These are phyloP conservation scores for Polyommatus iphigenia DNA, from an alignment of 2,888 invertebrate species.

Conservation along the genomic window DNA sequence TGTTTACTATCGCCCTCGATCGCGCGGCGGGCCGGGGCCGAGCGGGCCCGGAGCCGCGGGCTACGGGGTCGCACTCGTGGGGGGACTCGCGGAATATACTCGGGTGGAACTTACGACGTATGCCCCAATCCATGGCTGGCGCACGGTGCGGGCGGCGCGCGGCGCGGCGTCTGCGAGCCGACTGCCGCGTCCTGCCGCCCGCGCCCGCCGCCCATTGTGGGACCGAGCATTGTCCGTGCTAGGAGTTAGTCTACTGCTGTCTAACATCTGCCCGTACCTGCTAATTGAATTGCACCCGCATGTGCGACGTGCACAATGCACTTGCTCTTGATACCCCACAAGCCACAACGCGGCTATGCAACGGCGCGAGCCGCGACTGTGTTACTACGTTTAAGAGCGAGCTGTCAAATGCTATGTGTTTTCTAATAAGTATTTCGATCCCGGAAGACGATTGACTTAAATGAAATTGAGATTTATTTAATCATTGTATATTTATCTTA, in stretches of 20 bases:
- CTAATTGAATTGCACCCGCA: neutral
- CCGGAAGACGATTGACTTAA: no score
- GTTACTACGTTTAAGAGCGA: neutral
- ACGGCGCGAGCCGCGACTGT: neutral
- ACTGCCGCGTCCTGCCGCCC: slow-evolving; percentile 75
- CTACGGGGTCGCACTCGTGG: slow-evolving; percentile 44
- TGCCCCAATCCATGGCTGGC: slow-evolving; percentile 76
- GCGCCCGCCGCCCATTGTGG: slow-evolving; percentile 63
- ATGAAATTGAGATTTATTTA: no score
- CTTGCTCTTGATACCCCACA: slow-evolving; percentile 6
- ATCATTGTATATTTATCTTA: no score
- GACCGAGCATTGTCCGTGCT: slow-evolving; percentile 57
- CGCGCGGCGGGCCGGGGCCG: slow-evolving; percentile 49
- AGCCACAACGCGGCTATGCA: neutral
- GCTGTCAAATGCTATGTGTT: no score
- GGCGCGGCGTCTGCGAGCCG: slow-evolving; percentile 70
- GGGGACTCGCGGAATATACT: slow-evolving; percentile 36
- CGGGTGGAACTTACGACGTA: slow-evolving; percentile 71
- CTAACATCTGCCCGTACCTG: slow-evolving; percentile 25
- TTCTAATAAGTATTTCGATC: no score
- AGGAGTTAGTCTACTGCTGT: slow-evolving; percentile 44
- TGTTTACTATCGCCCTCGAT: slow-evolving; percentile 74
- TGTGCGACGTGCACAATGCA: slow-evolving; percentile 18
- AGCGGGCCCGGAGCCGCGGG: slow-evolving; percentile 39
- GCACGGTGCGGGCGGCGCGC: slow-evolving; percentile 58